Evolutionary conservation across 2,888 invertebrate genomes (phyloP).

Genomic region (Octodonta nipae): DNA sequence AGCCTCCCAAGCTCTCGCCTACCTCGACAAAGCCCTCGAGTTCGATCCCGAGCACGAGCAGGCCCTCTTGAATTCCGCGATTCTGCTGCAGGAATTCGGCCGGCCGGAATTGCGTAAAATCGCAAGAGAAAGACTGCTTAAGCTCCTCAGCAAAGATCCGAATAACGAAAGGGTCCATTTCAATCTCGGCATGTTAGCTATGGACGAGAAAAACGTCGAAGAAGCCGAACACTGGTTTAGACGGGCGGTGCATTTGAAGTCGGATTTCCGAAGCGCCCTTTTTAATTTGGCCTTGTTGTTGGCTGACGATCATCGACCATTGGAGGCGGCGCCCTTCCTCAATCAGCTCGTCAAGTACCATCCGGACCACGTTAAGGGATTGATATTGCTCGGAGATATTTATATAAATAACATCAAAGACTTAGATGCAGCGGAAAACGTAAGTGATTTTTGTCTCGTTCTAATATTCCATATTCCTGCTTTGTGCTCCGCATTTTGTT

Average conservation of each 20-base stretch:
- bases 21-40: slow-evolving; percentile 84
- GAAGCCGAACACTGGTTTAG: slow-evolving; percentile 87
- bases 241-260: slow-evolving; percentile 50
- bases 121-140: slow-evolving; percentile 67
- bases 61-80: slow-evolving; percentile 87
- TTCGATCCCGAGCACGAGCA: slow-evolving; percentile 90
- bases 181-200: slow-evolving; percentile 85
- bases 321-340: slow-evolving; percentile 84
- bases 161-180: slow-evolving; percentile 87
- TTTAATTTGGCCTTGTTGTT: slow-evolving; percentile 85
- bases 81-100: slow-evolving; percentile 80
- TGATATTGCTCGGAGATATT: slow-evolving; percentile 86
- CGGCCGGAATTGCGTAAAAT: slow-evolving; percentile 65
- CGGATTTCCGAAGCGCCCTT: slow-evolving; percentile 82
- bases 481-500: too few species aligned
- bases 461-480: too few species aligned
- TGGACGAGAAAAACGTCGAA: slow-evolving; percentile 82
- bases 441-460: too few species aligned
- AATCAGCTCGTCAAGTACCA: slow-evolving; percentile 82
- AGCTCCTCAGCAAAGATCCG: slow-evolving; percentile 61
- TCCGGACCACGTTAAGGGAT: slow-evolving; percentile 86
- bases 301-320: slow-evolving; percentile 74
- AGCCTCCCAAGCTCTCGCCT: slow-evolving; percentile 77
- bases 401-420: slow-evolving; percentile 93
- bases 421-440: slow-evolving; percentile 83